These are phyloP conservation scores for Tetragonula carbonaria DNA, from an alignment of 2,888 invertebrate species.

Conservation along the genomic window DNA sequence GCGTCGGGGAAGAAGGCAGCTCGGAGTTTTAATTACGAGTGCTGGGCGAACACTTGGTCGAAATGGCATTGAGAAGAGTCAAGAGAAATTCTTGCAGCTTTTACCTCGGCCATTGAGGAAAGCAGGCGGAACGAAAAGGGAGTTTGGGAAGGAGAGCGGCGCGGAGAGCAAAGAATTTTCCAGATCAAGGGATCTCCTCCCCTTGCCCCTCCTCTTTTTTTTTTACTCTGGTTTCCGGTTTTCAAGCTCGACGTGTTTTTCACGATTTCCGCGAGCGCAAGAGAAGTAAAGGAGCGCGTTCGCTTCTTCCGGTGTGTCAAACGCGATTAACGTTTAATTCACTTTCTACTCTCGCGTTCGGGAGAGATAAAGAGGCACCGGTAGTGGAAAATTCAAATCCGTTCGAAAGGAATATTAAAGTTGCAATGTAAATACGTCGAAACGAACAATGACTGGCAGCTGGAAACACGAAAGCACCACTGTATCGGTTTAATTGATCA, in stretches of 20 bases:
- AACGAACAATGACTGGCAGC: too few relatives aligned
- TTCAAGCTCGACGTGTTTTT: conserved; percentile 27
- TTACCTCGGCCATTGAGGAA: not conserved
- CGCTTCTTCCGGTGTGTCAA: not conserved
- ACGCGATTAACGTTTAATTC: not conserved
- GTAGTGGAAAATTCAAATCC: too few relatives aligned
- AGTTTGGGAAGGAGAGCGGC: not conserved
- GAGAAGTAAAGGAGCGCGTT: not conserved
- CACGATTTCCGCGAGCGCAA: conserved; percentile 2
- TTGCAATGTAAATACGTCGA: too few relatives aligned
- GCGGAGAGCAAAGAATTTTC: conserved; percentile 21
- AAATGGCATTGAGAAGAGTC: too few relatives aligned
- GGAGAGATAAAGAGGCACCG: not conserved
- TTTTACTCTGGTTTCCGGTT: conserved; percentile 29
- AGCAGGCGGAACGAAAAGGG: not conserved
- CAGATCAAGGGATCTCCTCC: conserved; percentile 27
- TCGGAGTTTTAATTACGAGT: too few relatives aligned
- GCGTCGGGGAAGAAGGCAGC: too few relatives aligned
- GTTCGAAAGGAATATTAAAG: too few relatives aligned
- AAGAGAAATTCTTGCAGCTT: too few relatives aligned
- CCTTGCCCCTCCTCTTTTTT: conserved; percentile 44
- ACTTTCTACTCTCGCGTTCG: not conserved
- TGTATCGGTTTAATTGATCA: too few relatives aligned
- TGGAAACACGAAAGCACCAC: too few relatives aligned
- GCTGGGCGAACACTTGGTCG: too few relatives aligned